Percentiles rank a stretch among this genome's conserved stretches.
Conservation (phyloP, 1,140 invertebrate species). For the Scaptomyza pallida region DNA sequence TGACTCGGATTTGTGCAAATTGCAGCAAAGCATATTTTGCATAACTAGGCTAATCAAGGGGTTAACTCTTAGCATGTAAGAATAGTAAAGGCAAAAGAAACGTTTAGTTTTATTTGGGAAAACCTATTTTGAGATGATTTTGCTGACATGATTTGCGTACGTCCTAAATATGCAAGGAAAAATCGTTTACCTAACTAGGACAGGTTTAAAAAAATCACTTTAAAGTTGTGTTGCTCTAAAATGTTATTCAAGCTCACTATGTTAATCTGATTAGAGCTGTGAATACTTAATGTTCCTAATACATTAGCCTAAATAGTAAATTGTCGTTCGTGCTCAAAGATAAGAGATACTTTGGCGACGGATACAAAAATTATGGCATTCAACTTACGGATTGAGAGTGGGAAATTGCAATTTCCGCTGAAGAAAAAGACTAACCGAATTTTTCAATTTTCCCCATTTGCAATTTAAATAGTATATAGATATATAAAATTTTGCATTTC, state of each 20-base stretch:
- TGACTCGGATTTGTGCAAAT: background rate
- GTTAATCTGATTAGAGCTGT: too few relatives aligned
- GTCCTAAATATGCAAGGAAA: too few relatives aligned
- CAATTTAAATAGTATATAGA: slow-evolving; percentile 8
- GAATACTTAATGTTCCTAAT: too few relatives aligned
- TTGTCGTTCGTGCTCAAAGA: too few relatives aligned
- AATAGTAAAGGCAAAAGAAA: background rate
- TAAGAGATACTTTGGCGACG: too few relatives aligned
- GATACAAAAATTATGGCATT: background rate
- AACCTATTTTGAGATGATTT: background rate
- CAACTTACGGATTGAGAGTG: background rate
- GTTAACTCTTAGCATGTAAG: background rate
- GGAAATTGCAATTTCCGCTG: slow-evolving; percentile 18
- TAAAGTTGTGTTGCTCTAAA: too few relatives aligned
- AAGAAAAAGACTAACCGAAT: background rate
- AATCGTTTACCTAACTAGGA: too few relatives aligned
- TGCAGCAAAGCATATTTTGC: slow-evolving; percentile 14
- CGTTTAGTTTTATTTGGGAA: background rate
- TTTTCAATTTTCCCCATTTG: slow-evolving; percentile 4
- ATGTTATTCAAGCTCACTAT: too few relatives aligned
- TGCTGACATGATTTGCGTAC: too few relatives aligned
- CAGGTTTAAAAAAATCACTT: too few relatives aligned
- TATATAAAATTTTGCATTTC: slow-evolving; percentile 12
- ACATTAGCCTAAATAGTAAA: too few relatives aligned
- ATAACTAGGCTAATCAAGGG: slow-evolving; percentile 8